Conservation (phyloP, 2,797 vertebrate genomes). For the Tragelaphus oryx region DNA sequence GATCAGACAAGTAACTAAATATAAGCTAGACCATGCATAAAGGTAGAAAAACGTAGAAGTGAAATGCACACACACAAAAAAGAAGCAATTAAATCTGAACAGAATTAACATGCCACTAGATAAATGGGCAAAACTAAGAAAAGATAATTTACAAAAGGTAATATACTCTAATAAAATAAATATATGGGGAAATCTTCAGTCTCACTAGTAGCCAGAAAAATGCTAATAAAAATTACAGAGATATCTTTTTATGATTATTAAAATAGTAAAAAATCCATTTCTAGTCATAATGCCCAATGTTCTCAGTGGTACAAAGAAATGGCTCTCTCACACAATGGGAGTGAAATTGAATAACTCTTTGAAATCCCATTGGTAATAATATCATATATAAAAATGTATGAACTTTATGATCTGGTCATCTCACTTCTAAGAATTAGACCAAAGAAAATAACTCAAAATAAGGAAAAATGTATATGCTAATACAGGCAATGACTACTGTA, state of each 20-base stretch:
- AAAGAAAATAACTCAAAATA: constrained; percentile 52
- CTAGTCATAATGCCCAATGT: background rate
- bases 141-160: constrained; percentile 16
- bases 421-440: constrained; percentile 24
- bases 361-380: constrained; percentile 30
- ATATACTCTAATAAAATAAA: constrained; percentile 38
- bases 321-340: background rate
- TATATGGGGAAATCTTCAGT: constrained; percentile 16
- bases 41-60: background rate
- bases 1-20: background rate
- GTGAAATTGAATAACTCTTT: constrained; percentile 8
- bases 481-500: background rate
- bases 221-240: constrained; percentile 53
- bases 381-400: constrained; percentile 38
- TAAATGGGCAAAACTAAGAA: constrained; percentile 8
- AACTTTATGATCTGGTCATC: constrained; percentile 16
- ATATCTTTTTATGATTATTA: constrained; percentile 48
- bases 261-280: constrained; percentile 58
- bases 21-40: background rate
- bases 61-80: background rate
- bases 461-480: background rate
- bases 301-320: background rate
- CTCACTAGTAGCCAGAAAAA: constrained; percentile 25
- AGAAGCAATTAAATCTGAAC: background rate
- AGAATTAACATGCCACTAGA: background rate